Evolutionary conservation across 2,888 invertebrate species (phyloP).

Genomic region (Erannis defoliaria): DNA sequence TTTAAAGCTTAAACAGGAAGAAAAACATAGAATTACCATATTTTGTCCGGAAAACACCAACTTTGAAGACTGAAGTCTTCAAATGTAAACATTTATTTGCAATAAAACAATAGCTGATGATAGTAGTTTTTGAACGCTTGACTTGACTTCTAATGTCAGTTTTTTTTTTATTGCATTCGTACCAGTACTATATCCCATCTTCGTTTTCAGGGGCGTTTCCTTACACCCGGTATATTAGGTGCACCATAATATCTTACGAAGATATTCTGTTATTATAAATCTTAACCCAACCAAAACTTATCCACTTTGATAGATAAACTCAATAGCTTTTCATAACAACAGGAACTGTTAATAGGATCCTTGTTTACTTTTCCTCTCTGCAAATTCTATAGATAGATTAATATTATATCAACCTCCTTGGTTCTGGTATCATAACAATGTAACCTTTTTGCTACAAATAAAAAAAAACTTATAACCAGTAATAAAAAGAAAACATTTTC

Average conservation of each 20-base stretch:
- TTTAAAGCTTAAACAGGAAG: no score
- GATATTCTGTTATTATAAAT: slow-evolving; percentile 39
- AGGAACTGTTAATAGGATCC: slow-evolving; percentile 32
- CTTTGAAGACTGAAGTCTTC: no score
- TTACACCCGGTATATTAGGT: no score
- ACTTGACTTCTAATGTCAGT: no score
- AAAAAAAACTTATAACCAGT: slow-evolving; percentile 8
- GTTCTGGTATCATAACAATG: slow-evolving; percentile 30
- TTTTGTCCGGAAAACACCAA: no score
- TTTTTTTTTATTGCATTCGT: no score
- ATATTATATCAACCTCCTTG: slow-evolving; percentile 28
- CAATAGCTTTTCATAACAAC: slow-evolving; percentile 44
- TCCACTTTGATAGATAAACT: slow-evolving; percentile 46
- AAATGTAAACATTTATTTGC: no score
- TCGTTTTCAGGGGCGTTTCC: no score
- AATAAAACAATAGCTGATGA: no score
- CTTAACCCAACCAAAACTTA: slow-evolving; percentile 38
- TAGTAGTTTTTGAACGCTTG: no score
- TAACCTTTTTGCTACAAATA: slow-evolving; percentile 25
- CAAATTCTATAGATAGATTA: slow-evolving; percentile 14
- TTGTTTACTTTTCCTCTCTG: slow-evolving; percentile 31
- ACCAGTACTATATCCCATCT: no score
- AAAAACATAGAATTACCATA: no score
- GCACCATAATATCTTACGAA: slow-evolving; percentile 2
- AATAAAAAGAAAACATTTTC: slow-evolving; percentile 24